Conservation (phyloP, 2,113 vertebrate genomes). For the Thomomys bottae region DNA sequence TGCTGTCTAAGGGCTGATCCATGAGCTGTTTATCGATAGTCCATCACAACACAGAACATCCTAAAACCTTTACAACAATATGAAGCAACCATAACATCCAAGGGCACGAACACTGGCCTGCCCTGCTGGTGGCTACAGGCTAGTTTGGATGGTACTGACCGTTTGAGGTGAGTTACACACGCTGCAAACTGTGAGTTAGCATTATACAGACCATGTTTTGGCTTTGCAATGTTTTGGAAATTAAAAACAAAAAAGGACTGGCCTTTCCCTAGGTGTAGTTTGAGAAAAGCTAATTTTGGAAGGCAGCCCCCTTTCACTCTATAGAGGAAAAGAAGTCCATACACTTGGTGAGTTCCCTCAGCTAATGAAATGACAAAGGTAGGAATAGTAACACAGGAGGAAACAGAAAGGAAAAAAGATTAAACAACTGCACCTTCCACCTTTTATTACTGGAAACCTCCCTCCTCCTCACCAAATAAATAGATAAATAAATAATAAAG, state of each 20-base stretch:
- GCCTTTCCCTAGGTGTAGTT: background rate
- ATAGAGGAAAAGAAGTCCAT: background rate
- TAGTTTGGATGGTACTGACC: background rate
- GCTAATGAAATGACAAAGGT: background rate
- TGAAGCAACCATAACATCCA: background rate
- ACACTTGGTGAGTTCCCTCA: background rate
- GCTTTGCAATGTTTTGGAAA: background rate
- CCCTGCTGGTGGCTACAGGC: background rate
- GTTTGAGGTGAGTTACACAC: background rate
- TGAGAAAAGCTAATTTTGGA: slow-evolving; percentile 29
- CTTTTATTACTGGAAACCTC: background rate
- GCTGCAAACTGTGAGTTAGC: background rate
- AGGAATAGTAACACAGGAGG: background rate
- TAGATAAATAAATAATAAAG: too few species aligned
- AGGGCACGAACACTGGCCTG: accelerated
- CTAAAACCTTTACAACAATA: background rate
- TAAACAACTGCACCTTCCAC: background rate
- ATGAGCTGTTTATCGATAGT: background rate
- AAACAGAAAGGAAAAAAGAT: background rate
- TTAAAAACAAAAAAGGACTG: background rate
- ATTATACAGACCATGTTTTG: background rate
- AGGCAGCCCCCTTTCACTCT: background rate
- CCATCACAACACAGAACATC: background rate
- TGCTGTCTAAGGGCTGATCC: background rate
- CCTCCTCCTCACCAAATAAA: background rate